phyloP scores from a whole-genome alignment of 2,888 invertebrate species.

The Phlogophora meticulosa region DNA sequence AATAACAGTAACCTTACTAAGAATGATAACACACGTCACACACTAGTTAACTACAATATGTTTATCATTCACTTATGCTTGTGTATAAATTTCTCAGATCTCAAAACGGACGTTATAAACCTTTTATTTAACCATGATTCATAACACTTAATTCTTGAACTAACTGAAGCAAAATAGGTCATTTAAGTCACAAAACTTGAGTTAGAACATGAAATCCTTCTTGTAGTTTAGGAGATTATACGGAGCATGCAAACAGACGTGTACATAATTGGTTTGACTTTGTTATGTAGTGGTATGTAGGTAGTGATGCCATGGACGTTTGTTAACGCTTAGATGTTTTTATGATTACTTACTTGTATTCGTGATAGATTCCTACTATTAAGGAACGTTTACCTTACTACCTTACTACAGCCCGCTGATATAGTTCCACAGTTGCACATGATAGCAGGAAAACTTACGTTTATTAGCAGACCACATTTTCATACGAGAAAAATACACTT shows the following conservation, averaged over 20 bases:
- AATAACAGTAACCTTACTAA: background rate
- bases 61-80: background rate
- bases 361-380: slow-evolving; percentile 4
- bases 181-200: too few species aligned
- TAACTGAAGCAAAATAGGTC: background rate
- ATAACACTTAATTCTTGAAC: background rate
- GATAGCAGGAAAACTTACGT: background rate
- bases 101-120: background rate
- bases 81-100: background rate
- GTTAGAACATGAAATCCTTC: background rate
- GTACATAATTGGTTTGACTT: slow-evolving; percentile 34
- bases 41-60: background rate
- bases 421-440: background rate
- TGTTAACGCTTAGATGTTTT: slow-evolving; percentile 23
- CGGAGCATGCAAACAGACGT: slow-evolving; percentile 31
- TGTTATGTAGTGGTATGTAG: slow-evolving; percentile 22
- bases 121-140: too few species aligned
- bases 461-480: background rate
- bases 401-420: background rate
- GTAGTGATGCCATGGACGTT: slow-evolving; percentile 43
- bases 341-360: slow-evolving; percentile 13
- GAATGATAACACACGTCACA: background rate
- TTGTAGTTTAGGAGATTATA: background rate
- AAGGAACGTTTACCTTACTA: slow-evolving; percentile 1
- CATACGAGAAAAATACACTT: background rate